phyloP scores from a whole-genome alignment of 2,888 invertebrate genomes.

The Drosophila antonietae region DNA sequence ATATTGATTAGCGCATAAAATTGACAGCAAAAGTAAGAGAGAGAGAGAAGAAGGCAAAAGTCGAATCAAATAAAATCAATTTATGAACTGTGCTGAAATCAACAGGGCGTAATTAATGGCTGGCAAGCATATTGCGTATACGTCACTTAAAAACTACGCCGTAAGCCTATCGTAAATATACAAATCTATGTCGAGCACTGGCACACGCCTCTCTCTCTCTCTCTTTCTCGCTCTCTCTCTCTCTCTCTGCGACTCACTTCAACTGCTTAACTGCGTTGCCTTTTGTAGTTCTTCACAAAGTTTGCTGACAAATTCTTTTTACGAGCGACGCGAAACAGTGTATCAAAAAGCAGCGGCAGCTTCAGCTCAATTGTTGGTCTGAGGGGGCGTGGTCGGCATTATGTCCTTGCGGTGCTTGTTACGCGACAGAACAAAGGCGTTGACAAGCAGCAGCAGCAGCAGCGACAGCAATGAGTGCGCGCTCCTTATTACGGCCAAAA shows the following conservation, averaged over 20 bases:
- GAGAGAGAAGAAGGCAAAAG: conserved; percentile 1
- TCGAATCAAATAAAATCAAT: conserved; percentile 47
- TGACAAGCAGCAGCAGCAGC: conserved; percentile 34
- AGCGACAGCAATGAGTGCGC: conserved; percentile 30
- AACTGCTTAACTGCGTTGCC: conserved; percentile 19
- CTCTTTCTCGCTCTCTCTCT: not conserved
- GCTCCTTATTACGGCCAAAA: conserved; percentile 40
- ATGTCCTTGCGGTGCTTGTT: conserved; percentile 67
- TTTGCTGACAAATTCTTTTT: conserved; percentile 72
- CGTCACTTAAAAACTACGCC: conserved; percentile 65
- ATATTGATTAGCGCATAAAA: conserved; percentile 62
- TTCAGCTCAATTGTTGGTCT: not conserved
- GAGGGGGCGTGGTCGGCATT: conserved; percentile 25
- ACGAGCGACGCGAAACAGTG: conserved; percentile 46
- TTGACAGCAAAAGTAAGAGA: conserved; percentile 19
- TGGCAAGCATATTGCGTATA: conserved; percentile 60
- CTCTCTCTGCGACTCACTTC: not conserved
- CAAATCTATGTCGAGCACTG: conserved; percentile 39
- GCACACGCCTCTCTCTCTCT: not conserved
- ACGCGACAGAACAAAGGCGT: conserved; percentile 64
- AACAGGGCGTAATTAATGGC: conserved; percentile 71
- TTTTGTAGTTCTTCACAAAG: conserved; percentile 41
- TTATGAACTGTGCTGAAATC: conserved; percentile 51
- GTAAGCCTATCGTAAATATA: conserved; percentile 39
- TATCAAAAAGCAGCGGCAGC: conserved; percentile 31